Conservation (phyloP, 1,140 invertebrate species). For the Drosophila willistoni region DNA sequence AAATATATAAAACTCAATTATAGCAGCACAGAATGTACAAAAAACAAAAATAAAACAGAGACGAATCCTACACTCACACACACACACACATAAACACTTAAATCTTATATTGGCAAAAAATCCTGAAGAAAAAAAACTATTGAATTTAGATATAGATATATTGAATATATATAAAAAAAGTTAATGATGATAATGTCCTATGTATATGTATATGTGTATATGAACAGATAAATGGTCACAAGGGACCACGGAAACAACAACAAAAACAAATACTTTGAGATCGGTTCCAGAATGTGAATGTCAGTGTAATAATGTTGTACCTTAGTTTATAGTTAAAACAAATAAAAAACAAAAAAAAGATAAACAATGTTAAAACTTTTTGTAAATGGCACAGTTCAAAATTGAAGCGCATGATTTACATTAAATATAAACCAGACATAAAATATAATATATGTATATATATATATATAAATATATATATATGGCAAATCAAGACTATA, state of each 20-base stretch:
- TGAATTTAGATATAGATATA: neutral
- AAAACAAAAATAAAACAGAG: conserved; percentile 17
- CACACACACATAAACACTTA: conserved; percentile 5
- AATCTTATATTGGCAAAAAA: neutral
- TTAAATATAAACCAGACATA: conserved; percentile 10
- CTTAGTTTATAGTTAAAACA: conserved; percentile 27
- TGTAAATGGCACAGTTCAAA: conserved; percentile 14
- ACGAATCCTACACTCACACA: conserved; percentile 26
- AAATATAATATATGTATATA: neutral
- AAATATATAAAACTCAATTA: conserved; percentile 36
- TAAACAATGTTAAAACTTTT: conserved; percentile 22
- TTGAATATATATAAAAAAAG: conserved; percentile 14
- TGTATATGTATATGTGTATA: conserved; percentile 45
- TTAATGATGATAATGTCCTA: conserved; percentile 25
- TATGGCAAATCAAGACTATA: conserved; percentile 33
- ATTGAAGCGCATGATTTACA: conserved; percentile 18
- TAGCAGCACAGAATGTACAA: conserved; percentile 75
- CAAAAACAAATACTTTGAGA: conserved; percentile 6
- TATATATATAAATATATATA: neutral
- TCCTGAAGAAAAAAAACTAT: conserved; percentile 1
- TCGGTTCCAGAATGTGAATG: conserved; percentile 41
- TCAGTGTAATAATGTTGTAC: conserved; percentile 55
- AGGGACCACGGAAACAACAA: conserved; percentile 40
- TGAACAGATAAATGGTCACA: conserved; percentile 53
- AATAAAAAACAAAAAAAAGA: neutral